phyloP scores from a whole-genome alignment of 2,797 vertebrate genomes.

The Hozukius guyotensis region DNA sequence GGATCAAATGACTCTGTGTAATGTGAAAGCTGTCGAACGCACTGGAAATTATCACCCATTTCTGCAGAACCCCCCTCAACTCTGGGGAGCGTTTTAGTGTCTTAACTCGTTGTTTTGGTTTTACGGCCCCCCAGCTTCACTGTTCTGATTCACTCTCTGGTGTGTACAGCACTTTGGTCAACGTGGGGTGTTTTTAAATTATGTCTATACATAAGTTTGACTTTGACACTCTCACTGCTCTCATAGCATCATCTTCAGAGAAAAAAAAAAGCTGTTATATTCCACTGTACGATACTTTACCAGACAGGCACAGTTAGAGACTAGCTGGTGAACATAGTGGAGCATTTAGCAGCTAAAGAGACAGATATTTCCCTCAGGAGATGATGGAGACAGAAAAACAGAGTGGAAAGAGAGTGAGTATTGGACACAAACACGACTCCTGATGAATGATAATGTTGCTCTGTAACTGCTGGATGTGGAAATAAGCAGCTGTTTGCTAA shows the following conservation, averaged over 20 bases:
- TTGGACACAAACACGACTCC: neutral
- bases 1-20: neutral
- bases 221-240: neutral
- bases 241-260: neutral
- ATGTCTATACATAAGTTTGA: neutral
- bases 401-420: neutral
- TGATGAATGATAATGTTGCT: neutral
- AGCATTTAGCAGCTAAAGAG: neutral
- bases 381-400: neutral
- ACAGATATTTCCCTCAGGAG: neutral
- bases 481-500: neutral
- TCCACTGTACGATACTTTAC: no score
- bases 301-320: neutral
- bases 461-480: neutral
- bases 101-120: neutral
- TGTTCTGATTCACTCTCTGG: neutral
- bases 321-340: neutral
- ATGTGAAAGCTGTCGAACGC: neutral
- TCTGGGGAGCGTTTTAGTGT: neutral
- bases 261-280: neutral
- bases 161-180: neutral
- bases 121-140: neutral
- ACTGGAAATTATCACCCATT: neutral
- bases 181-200: neutral
- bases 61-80: neutral